Evolutionary conservation across 30 jellyfish, hydroid and myxozoan genomes (phyloP), one percentile per base, ranked within the genome.

Genomic region (Aurelia sp.): DNA sequence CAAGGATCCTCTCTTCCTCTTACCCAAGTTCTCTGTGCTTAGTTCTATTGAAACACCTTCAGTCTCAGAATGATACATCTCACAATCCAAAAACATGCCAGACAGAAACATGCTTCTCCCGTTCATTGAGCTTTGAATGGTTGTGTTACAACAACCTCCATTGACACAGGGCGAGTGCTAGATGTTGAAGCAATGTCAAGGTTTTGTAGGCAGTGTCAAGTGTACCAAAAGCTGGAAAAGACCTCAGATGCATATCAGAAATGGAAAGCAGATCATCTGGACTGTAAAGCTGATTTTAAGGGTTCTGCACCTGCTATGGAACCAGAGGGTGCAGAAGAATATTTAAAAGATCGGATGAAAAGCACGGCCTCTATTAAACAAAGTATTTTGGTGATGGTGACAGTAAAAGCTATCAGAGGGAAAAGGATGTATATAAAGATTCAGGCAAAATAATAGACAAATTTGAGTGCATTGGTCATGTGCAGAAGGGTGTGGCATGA

Each of bases 251-350:
- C 4, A 11, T 62, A 11, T 6, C 2, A 13, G 22, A 13, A 11
- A 13, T 62, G 73, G 73, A 13, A 62, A 62, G 30, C 22, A 62
- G 30, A n/a, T 12, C 30, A 62, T 62, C 22, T n/a, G 33, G 2
- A 27, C 30, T 62, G 30, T 19, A 62, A 13, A 40, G 73, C 30
- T 2, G 12, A 62, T 15, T 19, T 13, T 2, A n/a, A 62, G 4
- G 19, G 19, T n/a, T 62, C 30, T 19, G 20, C 73, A 11, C 22
- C 73, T 62, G 73, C 73, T n/a, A 62, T 62, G 73, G 73, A 62
- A n/a, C 73, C 73, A 27, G 33, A 27, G 33, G 33, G 33, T 27
- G 33, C 27, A 57, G 19, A 57, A 57, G 66, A 57, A 57, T 57
- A 57, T 57, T 57, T 57, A n/a, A 57, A 57, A 57, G 66, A 57